These are phyloP conservation scores for Actias luna DNA, from an alignment of 2,888 invertebrate genomes.

Conservation along the genomic window DNA sequence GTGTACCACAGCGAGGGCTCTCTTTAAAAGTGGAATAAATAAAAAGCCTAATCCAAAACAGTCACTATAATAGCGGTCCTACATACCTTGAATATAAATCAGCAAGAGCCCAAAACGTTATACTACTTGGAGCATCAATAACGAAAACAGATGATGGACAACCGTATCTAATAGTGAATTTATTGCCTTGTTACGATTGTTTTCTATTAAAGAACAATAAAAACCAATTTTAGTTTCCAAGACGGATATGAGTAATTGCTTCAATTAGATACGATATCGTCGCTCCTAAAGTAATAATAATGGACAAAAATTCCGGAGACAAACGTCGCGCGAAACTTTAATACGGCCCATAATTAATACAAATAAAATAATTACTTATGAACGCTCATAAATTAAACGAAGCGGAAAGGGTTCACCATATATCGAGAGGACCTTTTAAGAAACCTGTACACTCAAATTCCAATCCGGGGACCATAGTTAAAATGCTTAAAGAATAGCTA, in stretches of 20 bases:
- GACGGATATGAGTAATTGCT: conserved; percentile 47
- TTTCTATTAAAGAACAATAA: conserved; percentile 62
- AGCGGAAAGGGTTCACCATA: conserved; percentile 77
- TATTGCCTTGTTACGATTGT: conserved; percentile 65
- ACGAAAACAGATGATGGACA: conserved; percentile 56
- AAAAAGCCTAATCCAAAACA: conserved; percentile 49
- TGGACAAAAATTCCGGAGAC: conserved; percentile 37
- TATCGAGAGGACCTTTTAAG: conserved; percentile 78
- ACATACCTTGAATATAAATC: conserved; percentile 70
- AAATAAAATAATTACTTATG: conserved; percentile 65
- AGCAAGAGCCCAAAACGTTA: conserved; percentile 52
- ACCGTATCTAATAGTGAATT: conserved; percentile 60
- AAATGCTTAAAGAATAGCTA: conserved; percentile 81
- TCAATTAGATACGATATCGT: conserved; percentile 47
- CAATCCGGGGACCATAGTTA: conserved; percentile 79
- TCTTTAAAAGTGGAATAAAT: conserved; percentile 46
- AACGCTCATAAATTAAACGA: conserved; percentile 74
- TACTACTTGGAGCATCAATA: conserved; percentile 35
- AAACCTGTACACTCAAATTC: conserved; percentile 79
- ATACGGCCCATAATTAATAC: conserved; percentile 68
- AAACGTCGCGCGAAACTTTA: conserved; percentile 60
- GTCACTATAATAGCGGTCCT: conserved; percentile 51
- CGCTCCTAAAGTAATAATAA: conserved; percentile 23
- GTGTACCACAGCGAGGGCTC: conserved; percentile 45
- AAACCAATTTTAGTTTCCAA: conserved; percentile 42